Evolutionary conservation across 2,797 vertebrate species (phyloP).

Genomic region (Dermochelys coriacea): DNA sequence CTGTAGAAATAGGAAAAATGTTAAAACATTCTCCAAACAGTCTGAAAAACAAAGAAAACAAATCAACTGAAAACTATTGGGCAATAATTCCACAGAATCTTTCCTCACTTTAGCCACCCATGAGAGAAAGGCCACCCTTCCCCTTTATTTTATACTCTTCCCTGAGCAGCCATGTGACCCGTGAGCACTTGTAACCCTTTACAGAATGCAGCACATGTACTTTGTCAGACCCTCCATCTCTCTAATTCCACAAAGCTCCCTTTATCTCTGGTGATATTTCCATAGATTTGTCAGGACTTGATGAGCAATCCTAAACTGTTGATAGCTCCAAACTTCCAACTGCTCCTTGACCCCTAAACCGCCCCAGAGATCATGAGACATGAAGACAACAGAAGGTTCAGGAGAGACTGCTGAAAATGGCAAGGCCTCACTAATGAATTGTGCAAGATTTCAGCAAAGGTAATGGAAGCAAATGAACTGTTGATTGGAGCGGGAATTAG

Average conservation of each 20-base stretch:
- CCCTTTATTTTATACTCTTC: neutral
- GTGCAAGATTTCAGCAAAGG: neutral
- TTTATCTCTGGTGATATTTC: neutral
- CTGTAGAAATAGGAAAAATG: neutral
- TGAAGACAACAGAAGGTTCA: neutral
- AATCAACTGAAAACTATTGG: neutral
- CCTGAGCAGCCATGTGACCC: neutral
- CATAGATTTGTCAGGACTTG: neutral
- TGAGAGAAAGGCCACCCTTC: neutral
- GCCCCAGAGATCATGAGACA: fast-evolving
- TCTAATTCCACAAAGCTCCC: neutral
- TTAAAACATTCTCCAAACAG: neutral
- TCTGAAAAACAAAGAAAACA: neutral
- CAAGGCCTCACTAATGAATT: neutral
- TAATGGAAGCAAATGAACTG: neutral
- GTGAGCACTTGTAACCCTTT: neutral
- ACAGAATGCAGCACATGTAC: neutral
- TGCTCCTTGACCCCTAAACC: neutral
- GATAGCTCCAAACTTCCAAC: neutral
- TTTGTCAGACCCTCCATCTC: neutral
- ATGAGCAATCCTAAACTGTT: neutral
- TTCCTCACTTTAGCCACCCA: neutral
- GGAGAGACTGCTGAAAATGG: neutral
- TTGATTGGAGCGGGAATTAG: neutral
- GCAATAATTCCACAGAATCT: neutral